Evolutionary conservation across 1,140 invertebrate genomes (phyloP).

Genomic region (Microvelia longipes): DNA sequence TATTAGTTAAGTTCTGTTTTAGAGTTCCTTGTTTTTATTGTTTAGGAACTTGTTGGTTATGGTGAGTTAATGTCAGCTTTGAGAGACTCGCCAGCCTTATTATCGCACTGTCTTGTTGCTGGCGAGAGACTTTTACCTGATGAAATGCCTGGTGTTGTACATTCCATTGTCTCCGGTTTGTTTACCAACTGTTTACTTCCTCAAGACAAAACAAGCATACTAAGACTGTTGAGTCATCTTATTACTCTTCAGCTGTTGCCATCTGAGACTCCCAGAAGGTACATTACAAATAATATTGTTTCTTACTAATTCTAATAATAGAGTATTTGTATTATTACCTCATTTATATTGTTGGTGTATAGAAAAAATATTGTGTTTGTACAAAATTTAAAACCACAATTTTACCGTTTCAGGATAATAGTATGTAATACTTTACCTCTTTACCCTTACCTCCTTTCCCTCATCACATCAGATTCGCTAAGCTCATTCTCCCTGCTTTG

Average conservation of each 20-base stretch:
- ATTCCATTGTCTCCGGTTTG: constrained; percentile 61
- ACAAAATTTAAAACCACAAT: too few relatives aligned
- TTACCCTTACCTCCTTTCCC: too few relatives aligned
- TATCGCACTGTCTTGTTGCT: constrained; percentile 62
- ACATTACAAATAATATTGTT: not conserved
- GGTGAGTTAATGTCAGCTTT: constrained; percentile 64
- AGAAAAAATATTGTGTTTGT: too few relatives aligned
- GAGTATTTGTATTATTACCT: not conserved
- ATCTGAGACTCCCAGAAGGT: constrained; percentile 66
- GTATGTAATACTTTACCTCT: constrained; percentile 2
- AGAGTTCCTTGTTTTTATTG: too few relatives aligned
- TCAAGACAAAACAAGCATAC: constrained; percentile 63
- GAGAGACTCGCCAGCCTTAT: constrained; percentile 58
- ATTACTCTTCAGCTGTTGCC: constrained; percentile 67
- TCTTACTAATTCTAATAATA: not conserved
- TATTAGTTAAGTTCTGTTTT: too few relatives aligned
- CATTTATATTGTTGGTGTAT: too few relatives aligned
- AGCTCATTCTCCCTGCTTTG: too few relatives aligned
- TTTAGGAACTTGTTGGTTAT: constrained; percentile 58
- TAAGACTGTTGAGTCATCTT: constrained; percentile 62
- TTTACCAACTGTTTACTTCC: constrained; percentile 66
- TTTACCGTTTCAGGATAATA: not conserved
- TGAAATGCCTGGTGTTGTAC: constrained; percentile 46
- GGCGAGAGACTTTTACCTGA: constrained; percentile 51
- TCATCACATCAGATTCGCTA: too few relatives aligned